phyloP scores from a whole-genome alignment of 1,140 invertebrate genomes.

The Pararge aegeria region DNA sequence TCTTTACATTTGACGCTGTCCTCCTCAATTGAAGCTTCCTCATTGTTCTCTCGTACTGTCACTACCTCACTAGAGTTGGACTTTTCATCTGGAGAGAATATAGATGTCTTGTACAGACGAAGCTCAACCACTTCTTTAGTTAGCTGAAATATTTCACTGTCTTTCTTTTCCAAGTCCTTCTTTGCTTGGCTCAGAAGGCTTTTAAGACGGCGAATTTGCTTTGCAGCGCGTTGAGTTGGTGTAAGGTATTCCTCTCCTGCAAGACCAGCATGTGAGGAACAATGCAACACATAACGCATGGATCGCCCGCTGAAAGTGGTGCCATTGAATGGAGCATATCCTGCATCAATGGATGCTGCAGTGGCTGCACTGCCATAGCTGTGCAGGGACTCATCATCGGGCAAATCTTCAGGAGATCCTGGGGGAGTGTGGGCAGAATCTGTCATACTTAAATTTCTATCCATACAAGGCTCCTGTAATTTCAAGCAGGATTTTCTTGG shows the following conservation, averaged over 20 bases:
- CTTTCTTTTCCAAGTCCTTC: slow-evolving; percentile 88
- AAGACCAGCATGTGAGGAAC: slow-evolving; percentile 86
- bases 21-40: slow-evolving; percentile 75
- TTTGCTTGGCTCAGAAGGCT: slow-evolving; percentile 85
- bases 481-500: slow-evolving; percentile 64
- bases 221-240: slow-evolving; percentile 90
- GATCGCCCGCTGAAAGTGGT: slow-evolving; percentile 86
- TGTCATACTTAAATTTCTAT: slow-evolving; percentile 64
- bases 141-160: slow-evolving; percentile 88
- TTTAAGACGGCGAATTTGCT: slow-evolving; percentile 88
- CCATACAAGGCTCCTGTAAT: slow-evolving; percentile 50
- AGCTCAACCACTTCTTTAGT: slow-evolving; percentile 92
- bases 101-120: slow-evolving; percentile 87
- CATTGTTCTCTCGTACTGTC: slow-evolving; percentile 84
- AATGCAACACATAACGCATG: slow-evolving; percentile 90
- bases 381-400: slow-evolving; percentile 88
- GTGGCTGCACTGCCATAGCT: slow-evolving; percentile 88
- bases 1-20: slow-evolving; percentile 72
- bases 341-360: slow-evolving; percentile 87
- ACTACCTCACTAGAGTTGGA: slow-evolving; percentile 88
- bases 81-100: slow-evolving; percentile 86
- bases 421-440: slow-evolving; percentile 80
- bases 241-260: slow-evolving; percentile 90
- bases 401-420: slow-evolving; percentile 81
- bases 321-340: slow-evolving; percentile 88